Percentiles rank a stretch among this genome's conserved stretches.
These are phyloP conservation scores for Busseola fusca DNA, from an alignment of 2,888 invertebrate genomes.

Conservation along the genomic window DNA sequence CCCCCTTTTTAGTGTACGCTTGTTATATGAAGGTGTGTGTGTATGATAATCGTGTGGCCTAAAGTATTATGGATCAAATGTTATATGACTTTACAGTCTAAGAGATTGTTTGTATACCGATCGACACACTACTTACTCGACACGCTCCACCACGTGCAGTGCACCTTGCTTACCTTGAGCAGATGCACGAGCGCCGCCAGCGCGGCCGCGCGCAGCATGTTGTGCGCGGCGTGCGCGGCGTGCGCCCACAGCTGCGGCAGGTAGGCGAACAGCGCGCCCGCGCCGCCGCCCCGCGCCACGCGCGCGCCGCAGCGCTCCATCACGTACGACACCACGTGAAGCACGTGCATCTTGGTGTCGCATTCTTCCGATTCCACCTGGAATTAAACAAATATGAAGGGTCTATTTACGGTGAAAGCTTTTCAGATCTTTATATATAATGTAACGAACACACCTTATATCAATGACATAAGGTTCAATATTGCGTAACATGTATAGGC, in stretches of 20 bases:
- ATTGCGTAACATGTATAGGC: too few species aligned
- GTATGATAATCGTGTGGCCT: too few species aligned
- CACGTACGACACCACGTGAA: constrained; percentile 96
- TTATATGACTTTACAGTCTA: too few species aligned
- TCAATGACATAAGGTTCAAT: too few species aligned
- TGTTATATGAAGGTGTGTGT: too few species aligned
- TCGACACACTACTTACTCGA: too few species aligned
- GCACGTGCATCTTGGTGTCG: constrained; percentile 98
- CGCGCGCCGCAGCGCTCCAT: constrained; percentile 95
- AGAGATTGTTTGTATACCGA: too few species aligned
- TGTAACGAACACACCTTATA: too few species aligned
- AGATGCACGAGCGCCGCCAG: constrained; percentile 95
- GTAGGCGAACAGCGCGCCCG: constrained; percentile 92
- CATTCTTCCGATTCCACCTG: constrained; percentile 96
- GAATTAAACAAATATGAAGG: background rate
- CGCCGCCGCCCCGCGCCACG: constrained; percentile 91
- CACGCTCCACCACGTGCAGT: too few species aligned
- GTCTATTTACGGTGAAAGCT: background rate
- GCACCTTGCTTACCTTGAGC: constrained; percentile 95
- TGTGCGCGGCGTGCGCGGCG: constrained; percentile 95
- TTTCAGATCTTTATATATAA: too few species aligned
- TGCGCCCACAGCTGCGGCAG: constrained; percentile 96
- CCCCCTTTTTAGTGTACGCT: too few species aligned
- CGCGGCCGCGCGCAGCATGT: constrained; percentile 97
- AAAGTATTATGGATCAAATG: too few species aligned